Percentiles rank a stretch among this genome's conserved stretches.
phyloP scores from a whole-genome alignment of 2,888 invertebrate species.

The Desoria tigrina region DNA sequence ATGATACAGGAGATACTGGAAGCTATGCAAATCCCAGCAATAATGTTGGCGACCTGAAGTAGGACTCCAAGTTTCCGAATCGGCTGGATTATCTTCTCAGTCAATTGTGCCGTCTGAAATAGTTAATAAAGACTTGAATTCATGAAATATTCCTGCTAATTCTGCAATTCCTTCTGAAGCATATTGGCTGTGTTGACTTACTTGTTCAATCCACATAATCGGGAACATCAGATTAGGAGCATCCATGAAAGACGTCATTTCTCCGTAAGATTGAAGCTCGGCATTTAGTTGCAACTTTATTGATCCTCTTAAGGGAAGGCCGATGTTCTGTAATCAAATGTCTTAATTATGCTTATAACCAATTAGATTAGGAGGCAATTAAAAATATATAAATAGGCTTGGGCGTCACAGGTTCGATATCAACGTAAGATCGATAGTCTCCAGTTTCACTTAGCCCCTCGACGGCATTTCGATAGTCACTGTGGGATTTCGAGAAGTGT shows the following conservation, averaged over 20 bases:
- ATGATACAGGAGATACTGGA: conserved; percentile 18
- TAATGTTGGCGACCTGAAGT: conserved; percentile 15
- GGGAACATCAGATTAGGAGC: conserved; percentile 50
- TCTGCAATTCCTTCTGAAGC: no score
- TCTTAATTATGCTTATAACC: no score
- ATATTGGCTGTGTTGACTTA: conserved; percentile 19
- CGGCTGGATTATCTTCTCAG: conserved; percentile 25
- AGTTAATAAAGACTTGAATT: not conserved
- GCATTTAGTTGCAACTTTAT: conserved; percentile 48
- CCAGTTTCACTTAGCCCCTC: conserved; percentile 36
- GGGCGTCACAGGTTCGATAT: conserved; percentile 43
- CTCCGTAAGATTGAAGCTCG: conserved; percentile 46
- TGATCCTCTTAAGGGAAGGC: conserved; percentile 43
- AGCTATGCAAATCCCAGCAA: conserved; percentile 21
- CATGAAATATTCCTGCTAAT: not conserved
- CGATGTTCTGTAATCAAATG: conserved; percentile 36
- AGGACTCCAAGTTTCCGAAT: conserved; percentile 25
- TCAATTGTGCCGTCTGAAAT: conserved; percentile 33
- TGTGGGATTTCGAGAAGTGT: conserved; percentile 40
- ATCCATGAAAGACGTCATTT: conserved; percentile 46
- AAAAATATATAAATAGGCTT: not conserved
- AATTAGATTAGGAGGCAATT: not conserved
- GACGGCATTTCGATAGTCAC: conserved; percentile 30
- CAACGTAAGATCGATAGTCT: conserved; percentile 36
- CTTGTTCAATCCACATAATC: conserved; percentile 51